Evolutionary conservation across 2,797 vertebrate species (phyloP), one percentile per base, ranked within the genome.

Genomic region (Halcyon badia): DNA sequence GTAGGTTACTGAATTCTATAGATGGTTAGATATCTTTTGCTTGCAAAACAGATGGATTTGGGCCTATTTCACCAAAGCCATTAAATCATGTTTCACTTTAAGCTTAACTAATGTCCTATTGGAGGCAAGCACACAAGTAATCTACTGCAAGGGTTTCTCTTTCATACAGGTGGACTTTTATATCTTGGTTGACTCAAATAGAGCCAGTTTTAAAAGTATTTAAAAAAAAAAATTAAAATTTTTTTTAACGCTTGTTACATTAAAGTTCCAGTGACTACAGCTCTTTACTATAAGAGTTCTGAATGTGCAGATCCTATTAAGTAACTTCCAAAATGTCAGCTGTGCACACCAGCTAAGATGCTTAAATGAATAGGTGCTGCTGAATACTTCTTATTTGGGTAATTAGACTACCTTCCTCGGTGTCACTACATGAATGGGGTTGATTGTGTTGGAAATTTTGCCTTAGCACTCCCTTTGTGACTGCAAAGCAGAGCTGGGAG

Each of bases 241-340:
- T n/a, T n/a, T 35, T 3, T 3, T 39, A 54, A 61, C 2, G 3
- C 1, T 37, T 58, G 6, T 52, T 78, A 20, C 2, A 11, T 26
- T 72, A 31, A 62, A 65, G 6, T 33, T 83, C 14, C 14, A 54
- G 9, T 37, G 24, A 51, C 10, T 81, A 66, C 89, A 56, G 6
- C 18, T 80, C 54, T 69, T 69, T 6, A 69, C 11, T 24, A 10
- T 31, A 22, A 37, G 54, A 81, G 11, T 69, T 11, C 13, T 51
- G 42, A 75, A 77, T 15, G 13, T 15, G 14, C 9, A 78, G 26
- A 49, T 54, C 41, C 26, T n/a, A 5, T 14, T 78, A 87, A 68
- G 15, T 31, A 39, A 14, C 15, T 91, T 83, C 35, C 13, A 65
- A 76, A 91, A 65, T 24, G 19, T 30, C 54, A 86, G 37, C 18